Evolutionary conservation across 2,888 invertebrate species (phyloP).

Genomic region (Cosmorhoe ocellata): DNA sequence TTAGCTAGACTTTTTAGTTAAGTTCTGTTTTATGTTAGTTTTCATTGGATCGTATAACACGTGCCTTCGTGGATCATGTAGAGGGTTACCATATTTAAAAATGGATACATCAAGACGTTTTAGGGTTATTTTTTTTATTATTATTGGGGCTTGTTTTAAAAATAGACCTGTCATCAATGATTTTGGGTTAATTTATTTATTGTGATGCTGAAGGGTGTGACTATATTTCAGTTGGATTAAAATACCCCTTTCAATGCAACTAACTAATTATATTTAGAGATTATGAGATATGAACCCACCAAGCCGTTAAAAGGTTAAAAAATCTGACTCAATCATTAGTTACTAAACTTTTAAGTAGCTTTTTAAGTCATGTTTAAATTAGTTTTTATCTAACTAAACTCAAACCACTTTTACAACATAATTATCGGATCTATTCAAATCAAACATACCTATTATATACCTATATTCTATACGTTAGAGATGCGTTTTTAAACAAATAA

Average conservation of each 20-base stretch:
- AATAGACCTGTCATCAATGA: slow-evolving; percentile 70
- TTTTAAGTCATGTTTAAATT: too few relatives aligned
- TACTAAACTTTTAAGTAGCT: too few relatives aligned
- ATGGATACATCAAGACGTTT: slow-evolving; percentile 58
- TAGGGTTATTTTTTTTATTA: slow-evolving; percentile 64
- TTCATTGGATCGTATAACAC: slow-evolving; percentile 62
- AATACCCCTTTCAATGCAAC: background rate
- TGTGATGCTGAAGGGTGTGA: slow-evolving; percentile 27
- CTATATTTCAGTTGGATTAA: slow-evolving; percentile 12
- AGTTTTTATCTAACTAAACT: too few relatives aligned
- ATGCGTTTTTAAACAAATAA: slow-evolving; percentile 61
- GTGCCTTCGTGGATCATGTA: slow-evolving; percentile 64
- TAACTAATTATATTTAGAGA: background rate
- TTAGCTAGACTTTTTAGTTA: slow-evolving; percentile 41
- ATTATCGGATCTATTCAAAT: too few relatives aligned
- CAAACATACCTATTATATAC: too few relatives aligned
- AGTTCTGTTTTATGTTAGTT: slow-evolving; percentile 60
- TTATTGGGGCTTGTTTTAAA: slow-evolving; percentile 46
- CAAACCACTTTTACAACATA: too few relatives aligned
- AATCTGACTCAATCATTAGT: too few relatives aligned
- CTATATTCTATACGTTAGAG: too few relatives aligned
- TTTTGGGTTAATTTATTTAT: slow-evolving; percentile 33
- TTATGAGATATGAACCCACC: too few relatives aligned
- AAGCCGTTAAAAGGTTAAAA: too few relatives aligned
- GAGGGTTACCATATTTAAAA: slow-evolving; percentile 64